Conservation (phyloP, 92 coral and sea anemone species). For the Anthopleura xanthogrammica region DNA sequence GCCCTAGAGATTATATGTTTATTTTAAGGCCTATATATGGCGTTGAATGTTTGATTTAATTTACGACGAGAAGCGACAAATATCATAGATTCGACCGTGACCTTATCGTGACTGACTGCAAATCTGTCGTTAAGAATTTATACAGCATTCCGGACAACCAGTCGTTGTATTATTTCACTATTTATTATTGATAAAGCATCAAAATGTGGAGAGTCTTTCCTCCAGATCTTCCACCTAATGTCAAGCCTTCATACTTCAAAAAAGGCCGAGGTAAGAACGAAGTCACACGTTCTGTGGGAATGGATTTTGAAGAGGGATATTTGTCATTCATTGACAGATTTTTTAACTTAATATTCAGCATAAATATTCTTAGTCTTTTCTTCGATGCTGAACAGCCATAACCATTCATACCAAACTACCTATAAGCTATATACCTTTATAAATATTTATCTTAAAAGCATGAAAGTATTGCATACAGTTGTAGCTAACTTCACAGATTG, state of each 20-base stretch:
- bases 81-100: background rate
- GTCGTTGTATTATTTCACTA: background rate
- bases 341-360: background rate
- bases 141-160: background rate
- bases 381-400: background rate
- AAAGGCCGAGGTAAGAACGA: constrained; percentile 9
- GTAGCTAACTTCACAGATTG: background rate
- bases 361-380: background rate
- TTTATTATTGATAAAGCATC: constrained; percentile 8
- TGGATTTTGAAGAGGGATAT: background rate
- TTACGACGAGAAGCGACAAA: background rate
- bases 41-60: background rate
- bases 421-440: background rate
- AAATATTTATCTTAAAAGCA: background rate
- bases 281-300: background rate
- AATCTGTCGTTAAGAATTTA: background rate
- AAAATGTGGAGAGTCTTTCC: constrained; percentile 46
- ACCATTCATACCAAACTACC: background rate
- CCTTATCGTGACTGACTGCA: background rate
- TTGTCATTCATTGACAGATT: background rate
- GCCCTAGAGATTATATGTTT: background rate
- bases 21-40: background rate
- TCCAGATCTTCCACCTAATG: constrained; percentile 34
- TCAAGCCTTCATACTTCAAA: constrained; percentile 37
- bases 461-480: background rate